These are phyloP conservation scores for Bradynema listronoti DNA, from an alignment of 1,140 invertebrate genomes.

Conservation along the genomic window DNA sequence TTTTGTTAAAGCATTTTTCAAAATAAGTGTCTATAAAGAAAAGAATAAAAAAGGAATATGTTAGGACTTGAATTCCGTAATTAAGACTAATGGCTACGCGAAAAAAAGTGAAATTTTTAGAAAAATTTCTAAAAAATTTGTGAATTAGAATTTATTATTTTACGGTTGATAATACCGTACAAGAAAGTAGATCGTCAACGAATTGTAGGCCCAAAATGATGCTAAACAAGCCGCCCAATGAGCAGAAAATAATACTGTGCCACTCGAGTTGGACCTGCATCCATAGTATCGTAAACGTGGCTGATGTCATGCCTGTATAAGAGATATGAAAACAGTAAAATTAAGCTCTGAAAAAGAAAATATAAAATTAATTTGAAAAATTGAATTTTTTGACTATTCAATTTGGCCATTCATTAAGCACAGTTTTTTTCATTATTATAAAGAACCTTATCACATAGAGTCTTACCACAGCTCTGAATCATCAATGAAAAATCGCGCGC, in stretches of 20 bases:
- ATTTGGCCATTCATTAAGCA: background rate
- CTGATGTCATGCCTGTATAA: slow-evolving; percentile 42
- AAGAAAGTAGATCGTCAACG: slow-evolving; percentile 27
- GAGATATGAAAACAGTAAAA: background rate
- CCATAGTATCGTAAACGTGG: slow-evolving; percentile 42
- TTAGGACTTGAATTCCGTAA: too few relatives aligned
- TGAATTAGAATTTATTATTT: slow-evolving; percentile 15
- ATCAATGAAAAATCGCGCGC: slow-evolving; percentile 53
- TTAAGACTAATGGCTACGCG: too few relatives aligned
- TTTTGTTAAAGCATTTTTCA: too few relatives aligned
- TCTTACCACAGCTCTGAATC: slow-evolving; percentile 40
- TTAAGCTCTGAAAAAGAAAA: background rate
- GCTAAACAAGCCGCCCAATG: slow-evolving; percentile 27
- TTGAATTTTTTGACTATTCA: background rate
- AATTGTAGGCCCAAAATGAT: slow-evolving; percentile 34
- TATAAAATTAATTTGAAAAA: slow-evolving; percentile 5
- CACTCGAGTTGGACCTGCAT: slow-evolving; percentile 45
- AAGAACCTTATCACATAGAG: background rate
- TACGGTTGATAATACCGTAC: too few relatives aligned
- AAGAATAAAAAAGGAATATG: too few relatives aligned
- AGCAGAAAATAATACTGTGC: slow-evolving; percentile 23
- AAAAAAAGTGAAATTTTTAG: too few relatives aligned
- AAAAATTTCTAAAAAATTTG: slow-evolving; percentile 3
- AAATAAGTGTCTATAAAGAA: too few relatives aligned
- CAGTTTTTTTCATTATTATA: background rate